Evolutionary conservation across 30 jellyfish, hydroid and myxozoan species (phyloP), one percentile per base, ranked within the genome.

Genomic region (Cassiopea andromeda): DNA sequence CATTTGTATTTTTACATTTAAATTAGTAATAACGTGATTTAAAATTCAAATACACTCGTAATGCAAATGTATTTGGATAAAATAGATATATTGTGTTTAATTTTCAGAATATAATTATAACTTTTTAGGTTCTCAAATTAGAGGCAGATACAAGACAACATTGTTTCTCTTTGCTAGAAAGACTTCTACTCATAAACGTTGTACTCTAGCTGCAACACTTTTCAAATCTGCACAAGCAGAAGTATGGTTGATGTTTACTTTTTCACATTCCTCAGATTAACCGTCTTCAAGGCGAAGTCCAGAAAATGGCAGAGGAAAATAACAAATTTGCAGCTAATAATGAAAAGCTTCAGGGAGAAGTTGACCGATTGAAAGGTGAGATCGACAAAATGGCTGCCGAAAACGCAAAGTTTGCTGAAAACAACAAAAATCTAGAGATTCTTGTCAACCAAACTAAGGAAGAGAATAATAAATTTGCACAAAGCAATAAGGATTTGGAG

Each of bases 221-320:
- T n/a, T n/a, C 9, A 50, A 2, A 50, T 50, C 9, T 50, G 64
- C 64, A 50, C 64, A 2, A 5, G 9, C 5, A 9, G 64, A 2
- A 50, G 5, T 2, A 50, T 50, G 64, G 5, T 2, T 50, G 9
- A 50, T 50, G 64, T 50, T n/a, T n/a, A 9, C 64, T 50, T 9
- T 5, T 50, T 50, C 8, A 50, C 9, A 2, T 9, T 2, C 5
- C 64, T 60, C 38, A 85, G 93, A 87, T 85, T 6, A 88, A 78
- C 82, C 89, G 89, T 27, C 77, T 88, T 16, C 77, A 48, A 54
- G 96, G 91, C 3, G 91, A 88, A 47, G 89, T 76, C 15, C 70
- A 83, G 79, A 89, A 93, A 90, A 82, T 93, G 94, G 87, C 94
- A n/a, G 95, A 85, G 89, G 94, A 94, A 68, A 93, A 94, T 91